Conservation (phyloP, 2,888 invertebrate species). For the Tipula lateralis region DNA sequence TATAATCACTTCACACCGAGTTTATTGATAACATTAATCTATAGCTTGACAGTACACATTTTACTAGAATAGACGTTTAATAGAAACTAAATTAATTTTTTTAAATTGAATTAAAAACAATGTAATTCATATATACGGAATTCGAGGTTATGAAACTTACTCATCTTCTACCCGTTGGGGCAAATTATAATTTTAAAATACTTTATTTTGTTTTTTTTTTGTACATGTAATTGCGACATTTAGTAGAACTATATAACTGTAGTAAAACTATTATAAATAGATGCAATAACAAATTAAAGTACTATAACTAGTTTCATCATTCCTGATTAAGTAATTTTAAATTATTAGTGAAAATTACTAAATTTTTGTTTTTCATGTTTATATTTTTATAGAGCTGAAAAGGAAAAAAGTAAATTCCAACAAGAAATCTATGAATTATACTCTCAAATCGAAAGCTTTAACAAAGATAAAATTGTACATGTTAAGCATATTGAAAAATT, state of each 20-base stretch:
- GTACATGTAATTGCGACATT: neutral
- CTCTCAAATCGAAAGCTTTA: slow-evolving; percentile 88
- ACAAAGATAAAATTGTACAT: slow-evolving; percentile 83
- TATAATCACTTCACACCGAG: no score
- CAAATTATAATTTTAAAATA: neutral
- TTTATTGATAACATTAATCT: no score
- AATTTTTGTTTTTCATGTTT: neutral
- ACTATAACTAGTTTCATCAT: neutral
- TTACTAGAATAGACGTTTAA: neutral
- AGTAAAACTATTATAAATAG: slow-evolving; percentile 24
- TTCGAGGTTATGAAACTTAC: neutral
- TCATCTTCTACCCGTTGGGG: neutral
- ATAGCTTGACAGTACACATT: no score
- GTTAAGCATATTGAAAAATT: slow-evolving; percentile 83
- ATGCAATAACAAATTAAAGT: neutral
- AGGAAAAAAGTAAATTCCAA: slow-evolving; percentile 97
- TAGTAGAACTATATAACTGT: no score
- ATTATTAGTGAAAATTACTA: neutral
- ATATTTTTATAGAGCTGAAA: slow-evolving; percentile 76
- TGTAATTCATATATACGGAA: neutral
- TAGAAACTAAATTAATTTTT: neutral
- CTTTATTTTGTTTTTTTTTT: no score
- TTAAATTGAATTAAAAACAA: neutral
- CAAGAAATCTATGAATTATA: slow-evolving; percentile 97
- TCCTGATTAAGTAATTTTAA: neutral